phyloP scores from a whole-genome alignment of 2,888 invertebrate genomes.

The Priocnemis perturbator region DNA sequence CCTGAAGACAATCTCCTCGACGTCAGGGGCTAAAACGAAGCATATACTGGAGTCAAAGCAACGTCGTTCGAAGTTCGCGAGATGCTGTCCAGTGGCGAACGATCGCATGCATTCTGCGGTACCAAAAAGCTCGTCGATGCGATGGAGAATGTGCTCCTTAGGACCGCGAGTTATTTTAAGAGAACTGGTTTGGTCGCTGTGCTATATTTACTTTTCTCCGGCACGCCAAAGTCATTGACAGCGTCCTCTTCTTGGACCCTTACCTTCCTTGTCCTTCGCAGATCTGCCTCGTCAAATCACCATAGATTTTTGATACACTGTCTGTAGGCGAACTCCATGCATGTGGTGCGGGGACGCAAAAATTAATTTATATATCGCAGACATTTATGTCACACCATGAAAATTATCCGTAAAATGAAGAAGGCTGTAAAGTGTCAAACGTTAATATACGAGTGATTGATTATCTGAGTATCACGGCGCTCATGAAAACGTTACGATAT shows the following conservation, averaged over 20 bases:
- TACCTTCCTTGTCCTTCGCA: slow-evolving; percentile 45
- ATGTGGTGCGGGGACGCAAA: too few relatives aligned
- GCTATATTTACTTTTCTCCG: slow-evolving; percentile 71
- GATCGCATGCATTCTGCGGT: slow-evolving; percentile 40
- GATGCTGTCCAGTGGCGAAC: too few relatives aligned
- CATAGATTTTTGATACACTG: not conserved
- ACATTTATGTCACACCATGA: too few relatives aligned
- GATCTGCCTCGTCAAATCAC: not conserved
- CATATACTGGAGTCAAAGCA: not conserved
- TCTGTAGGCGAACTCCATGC: too few relatives aligned
- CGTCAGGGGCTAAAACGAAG: not conserved
- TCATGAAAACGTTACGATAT: too few relatives aligned
- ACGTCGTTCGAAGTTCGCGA: too few relatives aligned
- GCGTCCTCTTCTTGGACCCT: slow-evolving; percentile 46
- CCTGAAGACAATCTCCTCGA: too few relatives aligned
- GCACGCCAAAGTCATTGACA: slow-evolving; percentile 68
- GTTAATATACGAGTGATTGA: too few relatives aligned
- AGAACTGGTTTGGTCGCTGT: slow-evolving; percentile 70
- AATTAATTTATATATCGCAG: too few relatives aligned
- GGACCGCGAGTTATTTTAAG: slow-evolving; percentile 72
- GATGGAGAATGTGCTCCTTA: slow-evolving; percentile 64
- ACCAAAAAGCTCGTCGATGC: slow-evolving; percentile 63
- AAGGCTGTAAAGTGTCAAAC: too few relatives aligned
- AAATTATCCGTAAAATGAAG: too few relatives aligned
- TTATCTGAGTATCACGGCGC: too few relatives aligned